phyloP scores from a whole-genome alignment of 2,888 invertebrate genomes.

The Bhutanitis thaidina region DNA sequence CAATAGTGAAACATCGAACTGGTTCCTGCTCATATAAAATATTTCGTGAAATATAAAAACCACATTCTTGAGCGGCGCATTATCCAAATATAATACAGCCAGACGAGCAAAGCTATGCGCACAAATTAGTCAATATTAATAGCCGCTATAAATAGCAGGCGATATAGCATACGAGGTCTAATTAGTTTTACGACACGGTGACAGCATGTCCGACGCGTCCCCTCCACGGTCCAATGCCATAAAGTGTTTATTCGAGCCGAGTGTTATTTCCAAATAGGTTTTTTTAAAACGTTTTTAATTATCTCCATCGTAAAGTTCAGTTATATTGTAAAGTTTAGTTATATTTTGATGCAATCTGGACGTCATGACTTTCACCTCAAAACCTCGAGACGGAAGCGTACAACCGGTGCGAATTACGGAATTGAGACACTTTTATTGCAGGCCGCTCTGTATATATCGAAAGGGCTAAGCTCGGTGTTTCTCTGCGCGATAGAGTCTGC shows the following conservation, averaged over 20 bases:
- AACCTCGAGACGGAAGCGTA: no score
- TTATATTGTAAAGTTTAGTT: no score
- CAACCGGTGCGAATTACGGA: no score
- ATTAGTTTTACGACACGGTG: constrained; percentile 52
- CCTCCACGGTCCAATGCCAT: constrained; percentile 29
- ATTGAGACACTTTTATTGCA: no score
- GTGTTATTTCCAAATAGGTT: constrained; percentile 30
- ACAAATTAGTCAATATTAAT: constrained; percentile 19
- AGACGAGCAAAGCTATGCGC: constrained; percentile 1
- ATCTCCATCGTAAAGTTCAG: constrained; percentile 26
- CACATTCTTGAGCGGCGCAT: not conserved
- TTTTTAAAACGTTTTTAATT: constrained; percentile 34
- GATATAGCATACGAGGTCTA: constrained; percentile 45
- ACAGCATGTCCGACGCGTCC: constrained; percentile 32
- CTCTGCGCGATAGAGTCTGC: no score
- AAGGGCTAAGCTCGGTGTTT: no score
- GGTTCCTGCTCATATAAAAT: constrained; percentile 2
- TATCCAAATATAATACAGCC: constrained; percentile 7
- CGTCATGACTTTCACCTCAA: not conserved
- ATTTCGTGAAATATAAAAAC: constrained; percentile 10
- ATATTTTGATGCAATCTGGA: not conserved
- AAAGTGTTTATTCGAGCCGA: constrained; percentile 46
- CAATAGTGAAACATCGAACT: not conserved
- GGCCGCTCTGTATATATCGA: no score
- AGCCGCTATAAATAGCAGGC: constrained; percentile 37